Conservation (phyloP, 2,797 vertebrate species). For the Momotus momota region DNA sequence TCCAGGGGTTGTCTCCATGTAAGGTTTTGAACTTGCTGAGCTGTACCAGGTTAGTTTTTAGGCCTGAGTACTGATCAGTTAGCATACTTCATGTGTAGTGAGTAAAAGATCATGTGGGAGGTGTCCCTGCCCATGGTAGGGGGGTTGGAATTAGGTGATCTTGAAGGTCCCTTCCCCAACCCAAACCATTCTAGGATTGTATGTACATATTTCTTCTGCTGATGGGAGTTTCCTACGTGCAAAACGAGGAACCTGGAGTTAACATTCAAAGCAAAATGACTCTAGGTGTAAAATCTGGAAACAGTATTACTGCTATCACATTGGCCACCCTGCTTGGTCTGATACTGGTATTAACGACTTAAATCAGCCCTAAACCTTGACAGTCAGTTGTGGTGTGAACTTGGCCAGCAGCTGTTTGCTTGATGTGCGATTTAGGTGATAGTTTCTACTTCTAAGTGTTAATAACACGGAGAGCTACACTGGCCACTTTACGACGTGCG, state of each 20-base stretch:
- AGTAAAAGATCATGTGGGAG: not conserved
- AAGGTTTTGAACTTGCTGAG: not conserved
- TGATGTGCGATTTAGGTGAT: not conserved
- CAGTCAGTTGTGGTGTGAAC: not conserved
- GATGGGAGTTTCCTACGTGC: not conserved
- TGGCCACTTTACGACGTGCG: fast-evolving
- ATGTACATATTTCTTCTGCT: not conserved
- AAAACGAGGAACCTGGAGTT: not conserved
- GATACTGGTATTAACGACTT: not conserved
- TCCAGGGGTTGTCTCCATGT: not conserved
- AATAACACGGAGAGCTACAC: not conserved
- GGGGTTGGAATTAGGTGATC: no score
- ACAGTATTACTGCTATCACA: not conserved
- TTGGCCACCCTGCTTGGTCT: not conserved
- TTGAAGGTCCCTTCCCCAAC: no score
- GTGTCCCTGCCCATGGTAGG: no score
- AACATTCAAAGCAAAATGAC: not conserved
- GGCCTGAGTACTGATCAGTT: not conserved
- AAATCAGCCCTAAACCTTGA: not conserved
- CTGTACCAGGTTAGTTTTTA: not conserved
- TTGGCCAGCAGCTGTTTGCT: not conserved
- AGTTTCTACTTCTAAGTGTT: not conserved
- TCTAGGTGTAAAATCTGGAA: not conserved
- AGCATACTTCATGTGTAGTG: not conserved
- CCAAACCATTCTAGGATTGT: no score